These are phyloP conservation scores for Noctua janthe DNA, from an alignment of 2,888 invertebrate species.

Conservation along the genomic window DNA sequence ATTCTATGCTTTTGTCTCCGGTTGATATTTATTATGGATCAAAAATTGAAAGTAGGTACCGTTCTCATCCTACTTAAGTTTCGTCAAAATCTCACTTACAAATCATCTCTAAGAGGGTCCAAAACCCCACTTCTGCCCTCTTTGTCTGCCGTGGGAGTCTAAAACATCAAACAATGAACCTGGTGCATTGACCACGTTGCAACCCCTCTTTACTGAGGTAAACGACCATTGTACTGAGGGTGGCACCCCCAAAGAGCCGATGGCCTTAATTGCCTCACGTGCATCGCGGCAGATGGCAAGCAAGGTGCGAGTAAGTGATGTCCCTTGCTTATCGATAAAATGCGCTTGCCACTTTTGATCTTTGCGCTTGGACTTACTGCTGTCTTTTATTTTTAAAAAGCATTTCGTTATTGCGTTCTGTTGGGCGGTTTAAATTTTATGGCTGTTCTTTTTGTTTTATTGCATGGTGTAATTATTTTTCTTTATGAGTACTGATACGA, in stretches of 20 bases:
- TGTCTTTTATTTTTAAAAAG: constrained; percentile 46
- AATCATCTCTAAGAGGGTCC: constrained; percentile 27
- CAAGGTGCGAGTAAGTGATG: constrained; percentile 89
- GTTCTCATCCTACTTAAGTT: neutral
- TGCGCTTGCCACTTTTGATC: constrained; percentile 65
- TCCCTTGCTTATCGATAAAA: constrained; percentile 82
- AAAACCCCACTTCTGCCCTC: constrained; percentile 34
- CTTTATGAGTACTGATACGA: constrained; percentile 11
- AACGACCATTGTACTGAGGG: constrained; percentile 87
- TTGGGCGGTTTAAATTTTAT: constrained; percentile 41
- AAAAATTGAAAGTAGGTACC: neutral
- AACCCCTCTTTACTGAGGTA: constrained; percentile 84
- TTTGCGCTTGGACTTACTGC: constrained; percentile 53
- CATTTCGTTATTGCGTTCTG: constrained; percentile 52
- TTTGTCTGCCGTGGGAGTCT: constrained; percentile 76
- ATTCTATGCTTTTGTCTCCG: neutral
- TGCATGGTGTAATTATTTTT: constrained; percentile 23
- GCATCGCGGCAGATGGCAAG: constrained; percentile 88
- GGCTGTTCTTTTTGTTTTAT: constrained; percentile 33
- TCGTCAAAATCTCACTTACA: constrained; percentile 21
- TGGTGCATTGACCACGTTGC: constrained; percentile 84
- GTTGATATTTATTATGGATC: neutral
- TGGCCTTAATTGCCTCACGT: constrained; percentile 88
- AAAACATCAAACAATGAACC: constrained; percentile 66
- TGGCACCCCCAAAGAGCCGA: constrained; percentile 85